Percentiles rank a stretch among this genome's conserved stretches.
Evolutionary conservation across 1,140 invertebrate genomes (phyloP).

Genomic region (Cydia fagiglandana): DNA sequence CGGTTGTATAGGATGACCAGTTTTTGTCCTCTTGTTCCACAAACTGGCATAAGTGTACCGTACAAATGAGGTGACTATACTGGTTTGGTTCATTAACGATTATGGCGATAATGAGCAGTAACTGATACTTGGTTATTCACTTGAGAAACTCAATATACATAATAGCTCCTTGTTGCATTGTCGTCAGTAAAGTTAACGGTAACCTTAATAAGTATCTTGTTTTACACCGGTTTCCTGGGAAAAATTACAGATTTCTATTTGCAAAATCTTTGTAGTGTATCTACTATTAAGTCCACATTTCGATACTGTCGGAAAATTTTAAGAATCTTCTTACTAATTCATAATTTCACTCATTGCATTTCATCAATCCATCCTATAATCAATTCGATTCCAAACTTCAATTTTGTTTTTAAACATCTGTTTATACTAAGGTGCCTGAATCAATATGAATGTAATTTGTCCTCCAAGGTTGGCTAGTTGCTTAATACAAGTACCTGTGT

Average conservation of each 20-base stretch:
- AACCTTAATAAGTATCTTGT: background rate
- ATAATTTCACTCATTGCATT: no score
- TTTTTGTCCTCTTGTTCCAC: constrained; percentile 18
- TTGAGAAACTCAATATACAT: constrained; percentile 8
- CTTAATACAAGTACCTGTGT: background rate
- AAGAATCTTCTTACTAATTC: no score
- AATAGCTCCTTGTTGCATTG: background rate
- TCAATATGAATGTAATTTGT: constrained; percentile 10
- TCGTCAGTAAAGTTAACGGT: background rate
- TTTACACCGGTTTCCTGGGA: background rate
- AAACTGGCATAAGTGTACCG: constrained; percentile 28
- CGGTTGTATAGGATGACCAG: constrained; percentile 19
- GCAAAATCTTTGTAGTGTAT: no score
- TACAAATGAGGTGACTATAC: constrained; percentile 22
- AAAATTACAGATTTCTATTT: background rate
- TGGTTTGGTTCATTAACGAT: constrained; percentile 15
- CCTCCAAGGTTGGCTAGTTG: constrained; percentile 2
- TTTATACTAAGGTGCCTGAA: background rate
- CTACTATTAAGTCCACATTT: no score
- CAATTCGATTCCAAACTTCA: no score
- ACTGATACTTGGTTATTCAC: constrained; percentile 1
- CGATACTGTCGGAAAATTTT: no score
- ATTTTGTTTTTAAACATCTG: background rate
- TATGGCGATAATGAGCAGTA: constrained; percentile 14
- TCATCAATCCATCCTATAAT: no score